Evolutionary conservation across 2,797 vertebrate species (phyloP).

Genomic region (Lacerta bilineata): DNA sequence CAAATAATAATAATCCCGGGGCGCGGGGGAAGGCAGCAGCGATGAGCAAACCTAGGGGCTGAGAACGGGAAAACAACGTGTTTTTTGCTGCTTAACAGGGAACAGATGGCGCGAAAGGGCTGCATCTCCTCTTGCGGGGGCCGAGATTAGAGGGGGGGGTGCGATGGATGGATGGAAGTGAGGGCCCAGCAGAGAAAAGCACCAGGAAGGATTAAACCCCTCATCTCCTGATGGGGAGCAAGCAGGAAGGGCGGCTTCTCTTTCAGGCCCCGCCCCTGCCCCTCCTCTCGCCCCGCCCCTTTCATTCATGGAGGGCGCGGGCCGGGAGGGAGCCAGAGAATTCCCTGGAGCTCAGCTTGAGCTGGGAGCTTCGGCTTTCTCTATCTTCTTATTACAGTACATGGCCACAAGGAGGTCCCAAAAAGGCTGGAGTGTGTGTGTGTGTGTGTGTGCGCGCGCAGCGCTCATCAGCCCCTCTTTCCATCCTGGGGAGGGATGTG

Average conservation of each 20-base stretch:
- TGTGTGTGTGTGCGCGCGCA: too few relatives aligned
- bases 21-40: slow-evolving; percentile 14
- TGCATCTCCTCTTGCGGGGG: slow-evolving; percentile 70
- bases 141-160: slow-evolving; percentile 62
- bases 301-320: too few relatives aligned
- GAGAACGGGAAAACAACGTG: slow-evolving; percentile 68
- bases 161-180: slow-evolving; percentile 64
- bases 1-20: slow-evolving; percentile 9
- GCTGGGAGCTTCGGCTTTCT: neutral
- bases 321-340: neutral
- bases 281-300: neutral
- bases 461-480: neutral
- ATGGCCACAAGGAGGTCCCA: neutral
- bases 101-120: slow-evolving; percentile 79
- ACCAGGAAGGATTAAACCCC: slow-evolving; percentile 28
- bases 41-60: slow-evolving; percentile 53
- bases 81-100: slow-evolving; percentile 71
- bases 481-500: too few relatives aligned
- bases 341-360: too few relatives aligned
- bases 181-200: neutral
- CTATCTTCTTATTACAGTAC: too few relatives aligned
- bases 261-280: neutral
- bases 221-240: neutral
- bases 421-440: neutral
- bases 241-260: too few relatives aligned